Conservation (phyloP, 2,797 vertebrate genomes). For the Lepus townsendii region DNA sequence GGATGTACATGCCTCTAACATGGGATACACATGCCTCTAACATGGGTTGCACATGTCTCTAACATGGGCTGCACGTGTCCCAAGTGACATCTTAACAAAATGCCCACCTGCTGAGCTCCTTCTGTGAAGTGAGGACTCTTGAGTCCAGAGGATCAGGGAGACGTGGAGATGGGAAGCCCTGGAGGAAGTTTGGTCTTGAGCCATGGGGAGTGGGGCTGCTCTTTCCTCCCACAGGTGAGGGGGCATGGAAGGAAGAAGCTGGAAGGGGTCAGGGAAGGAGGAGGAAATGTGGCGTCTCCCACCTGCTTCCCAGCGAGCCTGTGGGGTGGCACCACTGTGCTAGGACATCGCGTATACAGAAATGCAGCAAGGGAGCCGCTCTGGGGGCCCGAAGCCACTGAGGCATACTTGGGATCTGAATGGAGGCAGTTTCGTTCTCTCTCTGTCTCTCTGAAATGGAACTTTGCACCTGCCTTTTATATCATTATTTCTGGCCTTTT, state of each 20-base stretch:
- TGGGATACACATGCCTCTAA: no score
- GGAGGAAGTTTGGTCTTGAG: background rate
- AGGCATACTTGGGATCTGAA: background rate
- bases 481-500: slow-evolving; percentile 24
- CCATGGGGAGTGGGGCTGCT: no score
- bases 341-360: background rate
- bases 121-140: background rate
- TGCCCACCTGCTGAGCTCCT: background rate
- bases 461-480: background rate
- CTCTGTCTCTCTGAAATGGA: background rate
- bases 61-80: no score
- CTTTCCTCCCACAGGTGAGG: background rate
- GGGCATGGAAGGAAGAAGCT: background rate
- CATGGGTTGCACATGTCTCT: no score
- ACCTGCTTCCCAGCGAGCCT: background rate
- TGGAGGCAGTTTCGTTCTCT: background rate
- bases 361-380: background rate
- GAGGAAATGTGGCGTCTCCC: background rate
- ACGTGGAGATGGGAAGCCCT: no score
- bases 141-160: background rate
- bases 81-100: no score
- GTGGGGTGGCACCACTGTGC: background rate
- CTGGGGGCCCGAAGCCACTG: background rate
- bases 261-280: background rate
- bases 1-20: no score